A percentile compares a stretch with the other conserved stretches of the same genome.
These are phyloP conservation scores for Megaleporinus macrocephalus DNA, from an alignment of 2,113 vertebrate genomes.

Conservation along the genomic window DNA sequence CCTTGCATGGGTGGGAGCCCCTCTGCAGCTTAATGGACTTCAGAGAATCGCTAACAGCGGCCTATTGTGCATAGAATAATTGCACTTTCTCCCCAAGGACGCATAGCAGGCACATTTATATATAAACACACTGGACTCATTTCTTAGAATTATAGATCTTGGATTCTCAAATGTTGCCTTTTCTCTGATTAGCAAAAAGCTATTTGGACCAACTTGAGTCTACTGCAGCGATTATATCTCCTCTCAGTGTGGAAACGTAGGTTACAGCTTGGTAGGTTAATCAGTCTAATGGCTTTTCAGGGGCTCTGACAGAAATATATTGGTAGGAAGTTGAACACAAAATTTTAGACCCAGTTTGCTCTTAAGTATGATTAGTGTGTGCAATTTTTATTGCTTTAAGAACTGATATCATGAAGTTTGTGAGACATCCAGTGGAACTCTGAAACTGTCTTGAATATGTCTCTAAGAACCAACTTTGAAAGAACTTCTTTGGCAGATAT, in stretches of 20 bases:
- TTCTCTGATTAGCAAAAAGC: constrained; percentile 14
- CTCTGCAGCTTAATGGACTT: constrained; percentile 47
- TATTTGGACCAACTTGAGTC: neutral
- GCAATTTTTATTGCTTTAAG: neutral
- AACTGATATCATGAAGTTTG: neutral
- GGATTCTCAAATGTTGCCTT: constrained; percentile 55
- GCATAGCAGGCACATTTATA: constrained; percentile 59
- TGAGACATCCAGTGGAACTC: too few relatives aligned
- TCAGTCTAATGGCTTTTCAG: too few relatives aligned
- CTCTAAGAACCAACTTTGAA: too few relatives aligned
- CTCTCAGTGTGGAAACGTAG: too few relatives aligned
- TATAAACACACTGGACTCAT: constrained; percentile 61
- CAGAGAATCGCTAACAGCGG: constrained; percentile 38
- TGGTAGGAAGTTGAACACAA: too few relatives aligned
- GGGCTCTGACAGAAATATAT: too few relatives aligned
- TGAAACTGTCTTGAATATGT: too few relatives aligned
- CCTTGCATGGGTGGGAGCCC: constrained; percentile 25
- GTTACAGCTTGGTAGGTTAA: too few relatives aligned
- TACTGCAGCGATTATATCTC: neutral
- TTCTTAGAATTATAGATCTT: constrained; percentile 39
- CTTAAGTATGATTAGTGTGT: neutral
- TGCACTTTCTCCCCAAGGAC: constrained; percentile 50
- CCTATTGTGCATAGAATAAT: constrained; percentile 37
- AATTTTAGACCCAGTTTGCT: neutral
- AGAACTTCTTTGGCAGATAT: neutral